phyloP scores from a whole-genome alignment of 1,140 invertebrate species.

The Drosophila melanica region DNA sequence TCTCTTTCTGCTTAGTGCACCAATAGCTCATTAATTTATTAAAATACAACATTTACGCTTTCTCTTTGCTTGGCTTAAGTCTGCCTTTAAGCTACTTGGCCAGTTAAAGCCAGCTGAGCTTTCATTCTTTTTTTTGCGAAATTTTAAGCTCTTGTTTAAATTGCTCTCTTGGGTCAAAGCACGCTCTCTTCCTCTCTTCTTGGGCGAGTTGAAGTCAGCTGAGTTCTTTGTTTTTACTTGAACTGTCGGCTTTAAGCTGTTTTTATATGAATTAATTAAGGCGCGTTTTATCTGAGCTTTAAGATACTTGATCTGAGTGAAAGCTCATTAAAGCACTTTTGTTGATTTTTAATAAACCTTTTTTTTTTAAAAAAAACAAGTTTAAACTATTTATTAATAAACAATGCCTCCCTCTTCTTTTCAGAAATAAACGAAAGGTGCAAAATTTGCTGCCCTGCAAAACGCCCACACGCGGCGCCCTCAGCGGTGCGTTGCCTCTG shows the following conservation, averaged over 20 bases:
- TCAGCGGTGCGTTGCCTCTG: constrained; percentile 83
- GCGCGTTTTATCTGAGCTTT: no score
- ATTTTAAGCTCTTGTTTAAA: neutral
- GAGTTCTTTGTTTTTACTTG: no score
- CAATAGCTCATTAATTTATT: neutral
- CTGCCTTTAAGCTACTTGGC: neutral
- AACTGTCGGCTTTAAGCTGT: no score
- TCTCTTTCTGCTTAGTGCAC: neutral
- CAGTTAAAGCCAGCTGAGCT: neutral
- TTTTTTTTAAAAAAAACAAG: neutral
- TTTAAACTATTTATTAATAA: constrained; percentile 24
- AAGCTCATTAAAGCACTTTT: no score
- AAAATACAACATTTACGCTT: neutral
- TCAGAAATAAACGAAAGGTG: constrained; percentile 89
- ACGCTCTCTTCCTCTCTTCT: neutral
- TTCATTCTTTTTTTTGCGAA: neutral
- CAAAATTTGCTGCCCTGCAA: constrained; percentile 89
- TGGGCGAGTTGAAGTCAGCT: no score
- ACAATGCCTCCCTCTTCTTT: constrained; percentile 20
- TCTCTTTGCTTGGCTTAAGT: neutral
- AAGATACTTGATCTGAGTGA: no score
- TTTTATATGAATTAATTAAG: no score
- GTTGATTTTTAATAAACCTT: no score
- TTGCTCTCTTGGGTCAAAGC: no score
- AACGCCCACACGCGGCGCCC: constrained; percentile 86